phyloP scores from a whole-genome alignment of 2,113 vertebrate genomes.

The Microtus montanus region DNA sequence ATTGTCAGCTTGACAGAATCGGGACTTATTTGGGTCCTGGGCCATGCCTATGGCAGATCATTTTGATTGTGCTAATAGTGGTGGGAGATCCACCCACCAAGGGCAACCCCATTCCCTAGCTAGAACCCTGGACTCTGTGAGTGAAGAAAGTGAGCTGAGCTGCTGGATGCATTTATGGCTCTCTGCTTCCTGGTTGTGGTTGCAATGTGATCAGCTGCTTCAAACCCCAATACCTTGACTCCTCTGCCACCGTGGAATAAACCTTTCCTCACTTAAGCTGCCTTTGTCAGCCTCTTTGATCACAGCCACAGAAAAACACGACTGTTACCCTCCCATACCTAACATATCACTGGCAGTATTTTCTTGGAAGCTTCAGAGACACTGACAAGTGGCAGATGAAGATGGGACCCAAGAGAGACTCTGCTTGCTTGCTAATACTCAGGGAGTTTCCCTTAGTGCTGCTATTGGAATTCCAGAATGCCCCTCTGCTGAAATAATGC shows the following conservation, averaged over 20 bases:
- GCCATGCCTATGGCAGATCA: neutral
- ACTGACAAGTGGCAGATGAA: constrained; percentile 89
- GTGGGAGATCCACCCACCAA: neutral
- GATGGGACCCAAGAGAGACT: constrained; percentile 91
- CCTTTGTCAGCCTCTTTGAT: neutral
- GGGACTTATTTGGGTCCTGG: neutral
- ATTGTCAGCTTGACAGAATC: neutral
- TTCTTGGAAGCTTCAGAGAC: constrained; percentile 98
- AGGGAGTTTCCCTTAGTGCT: constrained; percentile 94
- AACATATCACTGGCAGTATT: constrained; percentile 94
- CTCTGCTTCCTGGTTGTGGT: neutral
- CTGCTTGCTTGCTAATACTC: constrained; percentile 94
- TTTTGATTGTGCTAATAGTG: neutral
- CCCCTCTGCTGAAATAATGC: constrained; percentile 94
- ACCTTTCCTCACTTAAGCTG: neutral
- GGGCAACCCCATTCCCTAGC: neutral
- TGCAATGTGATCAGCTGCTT: too few relatives aligned
- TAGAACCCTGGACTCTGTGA: neutral
- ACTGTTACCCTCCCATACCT: constrained; percentile 92
- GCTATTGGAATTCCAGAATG: constrained; percentile 87
- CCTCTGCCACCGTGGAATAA: neutral
- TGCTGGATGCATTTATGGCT: neutral
- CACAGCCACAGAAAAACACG: neutral
- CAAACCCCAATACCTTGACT: neutral
- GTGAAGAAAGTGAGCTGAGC: neutral